Evolutionary conservation across 2,888 invertebrate genomes (phyloP).

Genomic region (Erynnis tages): DNA sequence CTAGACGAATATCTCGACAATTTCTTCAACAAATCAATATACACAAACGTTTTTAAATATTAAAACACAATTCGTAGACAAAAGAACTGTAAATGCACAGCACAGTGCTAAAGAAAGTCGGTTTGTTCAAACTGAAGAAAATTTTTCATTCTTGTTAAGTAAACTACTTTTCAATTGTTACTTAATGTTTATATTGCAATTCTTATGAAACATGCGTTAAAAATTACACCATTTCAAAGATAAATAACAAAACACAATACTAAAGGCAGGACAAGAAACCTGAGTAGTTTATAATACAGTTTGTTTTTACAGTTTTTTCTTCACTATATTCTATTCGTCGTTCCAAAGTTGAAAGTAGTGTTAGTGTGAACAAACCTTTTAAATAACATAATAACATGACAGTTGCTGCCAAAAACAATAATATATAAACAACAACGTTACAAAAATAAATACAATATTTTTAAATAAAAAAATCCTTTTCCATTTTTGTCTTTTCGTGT

Average conservation of each 20-base stretch:
- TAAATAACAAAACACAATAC: no score
- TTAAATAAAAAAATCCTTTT: background rate
- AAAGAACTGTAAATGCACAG: constrained; percentile 10
- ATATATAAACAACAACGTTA: background rate
- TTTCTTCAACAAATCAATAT: background rate
- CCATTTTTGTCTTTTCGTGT: constrained; percentile 15
- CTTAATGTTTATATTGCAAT: no score
- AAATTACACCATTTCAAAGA: no score
- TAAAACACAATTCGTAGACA: background rate
- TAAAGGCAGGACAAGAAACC: no score
- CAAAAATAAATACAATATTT: constrained; percentile 15
- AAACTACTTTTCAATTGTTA: no score
- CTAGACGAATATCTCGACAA: constrained; percentile 4
- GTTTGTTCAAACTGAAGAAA: background rate
- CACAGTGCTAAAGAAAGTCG: background rate
- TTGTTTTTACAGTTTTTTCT: no score
- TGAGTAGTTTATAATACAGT: no score
- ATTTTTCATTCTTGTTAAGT: background rate
- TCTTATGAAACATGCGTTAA: no score
- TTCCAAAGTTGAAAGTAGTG: no score
- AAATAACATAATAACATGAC: background rate
- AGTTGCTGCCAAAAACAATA: constrained; percentile 7
- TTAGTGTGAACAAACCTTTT: background rate
- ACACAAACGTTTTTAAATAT: background rate
- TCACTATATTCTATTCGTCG: no score